Base-by-base conservation (phyloP, 37 sponge, comb jelly and placozoan species). In the Theonella swinhoei region DNA sequence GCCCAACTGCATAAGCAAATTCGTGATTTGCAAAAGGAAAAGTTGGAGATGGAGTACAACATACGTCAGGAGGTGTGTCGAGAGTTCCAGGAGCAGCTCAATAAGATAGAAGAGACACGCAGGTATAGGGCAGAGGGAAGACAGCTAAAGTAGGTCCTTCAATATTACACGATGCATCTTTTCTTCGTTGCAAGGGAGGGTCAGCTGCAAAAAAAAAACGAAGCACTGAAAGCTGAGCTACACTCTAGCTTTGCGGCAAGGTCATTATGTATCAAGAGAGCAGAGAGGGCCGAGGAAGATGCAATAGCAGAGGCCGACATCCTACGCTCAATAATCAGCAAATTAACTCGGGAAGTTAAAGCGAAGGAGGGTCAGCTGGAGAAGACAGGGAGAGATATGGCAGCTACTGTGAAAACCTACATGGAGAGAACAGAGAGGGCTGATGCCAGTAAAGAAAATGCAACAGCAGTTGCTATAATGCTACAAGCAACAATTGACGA, bases 51-150 rank as follows among this genome's bases (percentile, higher is more conserved):
- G 41, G 87, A 87, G 81, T 75, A 62, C 68, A 17, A 41, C 37
- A 80, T 94, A 1, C 67, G 91, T n/a, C 59, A 80, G 63, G 89
- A 94, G 58, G 86, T 94, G 65, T 65, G 78, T 33, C 19, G 62
- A 24, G 95, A 94, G 82, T 87, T 88, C 59, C 37, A 76, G 0
- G 65, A 94, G 68, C 88, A 87, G 67, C 70, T 94, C 0, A 68
- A 59, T 0, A 70, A 81, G 34, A 94, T 91, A 14, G 81, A 88
- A 62, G 86, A 91, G 0, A 70, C 76, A 31, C 77, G 88, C 89
- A 80, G 62, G 90, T 79, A 72, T 80, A 67, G 1, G n/a, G n/a
- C n/a, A n/a, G n/a, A n/a, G n/a, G n/a, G n/a, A n/a, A n/a, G n/a
- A n/a, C n/a, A n/a, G n/a, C n/a, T n/a, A n/a, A n/a, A n/a, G n/a